Percentiles rank a stretch among this genome's conserved stretches.
Conservation (phyloP, 2,888 invertebrate species). For the Gryllus longicercus region DNA sequence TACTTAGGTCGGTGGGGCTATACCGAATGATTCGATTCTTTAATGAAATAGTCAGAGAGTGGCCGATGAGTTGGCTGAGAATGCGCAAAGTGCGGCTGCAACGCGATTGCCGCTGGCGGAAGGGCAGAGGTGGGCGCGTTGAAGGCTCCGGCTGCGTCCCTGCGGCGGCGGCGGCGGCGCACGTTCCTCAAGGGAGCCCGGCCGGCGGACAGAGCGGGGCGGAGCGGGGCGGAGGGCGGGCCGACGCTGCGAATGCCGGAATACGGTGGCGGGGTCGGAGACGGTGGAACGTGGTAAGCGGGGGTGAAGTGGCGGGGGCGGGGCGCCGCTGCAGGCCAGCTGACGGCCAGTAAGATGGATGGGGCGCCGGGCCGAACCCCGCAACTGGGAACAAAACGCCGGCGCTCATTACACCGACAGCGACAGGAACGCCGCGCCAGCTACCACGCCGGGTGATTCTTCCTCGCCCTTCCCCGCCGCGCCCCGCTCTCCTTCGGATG, state of each 20-base stretch:
- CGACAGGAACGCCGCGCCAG: background rate
- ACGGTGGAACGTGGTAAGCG: background rate
- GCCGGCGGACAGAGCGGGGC: too few relatives aligned
- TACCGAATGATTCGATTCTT: too few relatives aligned
- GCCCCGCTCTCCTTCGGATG: background rate
- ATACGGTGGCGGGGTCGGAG: background rate
- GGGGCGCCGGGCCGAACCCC: background rate
- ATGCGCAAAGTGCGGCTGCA: too few relatives aligned
- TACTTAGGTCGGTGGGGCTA: too few relatives aligned
- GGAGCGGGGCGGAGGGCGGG: background rate
- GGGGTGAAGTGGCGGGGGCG: background rate
- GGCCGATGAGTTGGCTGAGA: too few relatives aligned
- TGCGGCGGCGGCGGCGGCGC: too few relatives aligned
- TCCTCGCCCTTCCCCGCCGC: background rate
- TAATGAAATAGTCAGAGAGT: too few relatives aligned
- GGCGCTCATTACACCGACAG: slow-evolving; percentile 4
- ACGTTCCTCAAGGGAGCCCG: too few relatives aligned
- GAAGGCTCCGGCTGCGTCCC: too few relatives aligned
- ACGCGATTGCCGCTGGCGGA: too few relatives aligned
- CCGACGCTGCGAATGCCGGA: background rate
- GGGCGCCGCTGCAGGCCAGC: background rate
- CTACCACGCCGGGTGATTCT: background rate
- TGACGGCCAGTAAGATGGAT: background rate
- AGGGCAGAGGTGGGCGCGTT: too few relatives aligned
- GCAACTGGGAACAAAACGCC: background rate